phyloP scores from a whole-genome alignment of 2,888 invertebrate species.

The Podotricha telesiphe region DNA sequence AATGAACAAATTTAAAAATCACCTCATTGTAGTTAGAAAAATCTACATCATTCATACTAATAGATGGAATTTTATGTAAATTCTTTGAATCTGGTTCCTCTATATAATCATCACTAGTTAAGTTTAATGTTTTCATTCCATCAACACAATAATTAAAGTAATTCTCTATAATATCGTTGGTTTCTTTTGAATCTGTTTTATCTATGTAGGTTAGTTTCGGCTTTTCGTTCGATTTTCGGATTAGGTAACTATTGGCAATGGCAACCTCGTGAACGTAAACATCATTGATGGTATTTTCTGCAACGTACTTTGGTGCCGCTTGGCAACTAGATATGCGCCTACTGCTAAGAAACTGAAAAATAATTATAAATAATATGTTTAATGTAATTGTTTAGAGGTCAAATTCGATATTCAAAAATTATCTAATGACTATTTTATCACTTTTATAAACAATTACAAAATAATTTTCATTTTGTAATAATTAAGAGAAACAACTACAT shows the following conservation, averaged over 20 bases:
- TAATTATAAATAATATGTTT: slow-evolving; percentile 44
- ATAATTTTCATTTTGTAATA: background rate
- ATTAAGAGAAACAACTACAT: slow-evolving; percentile 2
- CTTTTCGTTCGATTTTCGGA: slow-evolving; percentile 39
- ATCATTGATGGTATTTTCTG: slow-evolving; percentile 62
- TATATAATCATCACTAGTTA: slow-evolving; percentile 73
- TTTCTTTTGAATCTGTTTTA: slow-evolving; percentile 45
- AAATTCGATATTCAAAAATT: slow-evolving; percentile 47
- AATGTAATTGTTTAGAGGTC: slow-evolving; percentile 62
- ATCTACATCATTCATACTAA: slow-evolving; percentile 66
- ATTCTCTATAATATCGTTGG: slow-evolving; percentile 45
- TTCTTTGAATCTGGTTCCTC: slow-evolving; percentile 58
- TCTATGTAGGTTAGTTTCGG: slow-evolving; percentile 46
- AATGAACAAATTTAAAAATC: background rate
- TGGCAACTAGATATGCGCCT: slow-evolving; percentile 76
- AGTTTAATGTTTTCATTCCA: slow-evolving; percentile 57
- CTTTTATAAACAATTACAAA: background rate
- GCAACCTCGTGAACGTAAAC: slow-evolving; percentile 58
- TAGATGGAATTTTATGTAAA: slow-evolving; percentile 56
- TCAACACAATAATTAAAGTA: slow-evolving; percentile 50
- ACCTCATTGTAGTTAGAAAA: slow-evolving; percentile 68
- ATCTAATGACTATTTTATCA: background rate
- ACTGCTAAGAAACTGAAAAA: slow-evolving; percentile 66
- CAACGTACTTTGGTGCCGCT: slow-evolving; percentile 57
- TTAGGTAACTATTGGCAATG: slow-evolving; percentile 46